Conservation (phyloP, 2,888 invertebrate genomes). For the Frankliniella fusca region DNA sequence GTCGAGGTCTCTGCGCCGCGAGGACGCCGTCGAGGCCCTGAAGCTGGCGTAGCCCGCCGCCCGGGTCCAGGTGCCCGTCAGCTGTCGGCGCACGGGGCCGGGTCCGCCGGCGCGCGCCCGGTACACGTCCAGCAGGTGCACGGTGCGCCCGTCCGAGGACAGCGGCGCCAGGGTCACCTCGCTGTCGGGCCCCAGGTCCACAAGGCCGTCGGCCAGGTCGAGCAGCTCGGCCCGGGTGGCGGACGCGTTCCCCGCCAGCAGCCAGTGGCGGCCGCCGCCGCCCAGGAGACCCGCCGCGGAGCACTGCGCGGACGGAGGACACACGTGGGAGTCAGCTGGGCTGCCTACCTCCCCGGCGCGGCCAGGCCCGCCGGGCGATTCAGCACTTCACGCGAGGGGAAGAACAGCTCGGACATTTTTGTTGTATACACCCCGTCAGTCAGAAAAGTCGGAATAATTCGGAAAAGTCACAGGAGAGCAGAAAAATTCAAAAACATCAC, state of each 20-base stretch:
- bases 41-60: not conserved
- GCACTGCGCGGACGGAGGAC: not conserved
- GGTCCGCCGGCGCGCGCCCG: not conserved
- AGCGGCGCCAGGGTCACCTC: not conserved
- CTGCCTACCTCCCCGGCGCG: not conserved
- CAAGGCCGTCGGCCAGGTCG: not conserved
- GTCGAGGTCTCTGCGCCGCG: not conserved
- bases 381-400: too few relatives aligned
- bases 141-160: not conserved
- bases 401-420: too few relatives aligned
- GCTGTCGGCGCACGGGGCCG: not conserved
- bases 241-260: not conserved
- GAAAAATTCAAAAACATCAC: too few relatives aligned
- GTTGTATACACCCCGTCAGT: too few relatives aligned
- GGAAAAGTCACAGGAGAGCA: too few relatives aligned
- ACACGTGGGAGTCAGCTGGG: not conserved
- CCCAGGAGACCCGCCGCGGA: not conserved
- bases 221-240: not conserved
- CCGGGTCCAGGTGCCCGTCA: not conserved
- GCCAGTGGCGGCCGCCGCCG: not conserved
- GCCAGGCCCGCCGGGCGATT: too few relatives aligned
- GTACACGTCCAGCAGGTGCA: constrained; percentile 16
- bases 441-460: too few relatives aligned
- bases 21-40: not conserved
- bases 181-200: constrained; percentile 1